Evolutionary conservation across 2,113 vertebrate species (phyloP).

Genomic region (Otis tarda): DNA sequence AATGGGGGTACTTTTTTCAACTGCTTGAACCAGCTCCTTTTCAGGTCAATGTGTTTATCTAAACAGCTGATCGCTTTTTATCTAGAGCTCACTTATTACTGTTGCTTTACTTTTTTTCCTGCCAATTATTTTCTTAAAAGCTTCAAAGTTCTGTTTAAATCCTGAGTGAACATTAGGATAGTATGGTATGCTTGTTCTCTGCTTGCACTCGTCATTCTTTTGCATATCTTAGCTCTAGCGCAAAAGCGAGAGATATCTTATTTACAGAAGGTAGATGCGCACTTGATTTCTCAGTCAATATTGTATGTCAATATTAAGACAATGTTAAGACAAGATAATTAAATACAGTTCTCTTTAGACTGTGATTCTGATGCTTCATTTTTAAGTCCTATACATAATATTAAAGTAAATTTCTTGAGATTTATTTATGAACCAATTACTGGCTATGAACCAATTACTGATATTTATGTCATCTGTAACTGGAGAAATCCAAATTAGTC

Average conservation of each 20-base stretch:
- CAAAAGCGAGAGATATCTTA: background rate
- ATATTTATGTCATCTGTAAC: background rate
- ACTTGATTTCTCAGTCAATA: background rate
- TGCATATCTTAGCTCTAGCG: background rate
- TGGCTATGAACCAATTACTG: background rate
- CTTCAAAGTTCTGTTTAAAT: background rate
- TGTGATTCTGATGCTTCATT: background rate
- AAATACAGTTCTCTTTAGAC: background rate
- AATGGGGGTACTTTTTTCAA: background rate
- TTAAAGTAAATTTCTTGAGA: background rate
- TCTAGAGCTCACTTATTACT: background rate
- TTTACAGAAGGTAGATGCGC: background rate
- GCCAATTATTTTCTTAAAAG: background rate
- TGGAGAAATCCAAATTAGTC: background rate
- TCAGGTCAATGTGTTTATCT: background rate
- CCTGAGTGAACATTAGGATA: background rate
- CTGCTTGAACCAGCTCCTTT: background rate
- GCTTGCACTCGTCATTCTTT: background rate
- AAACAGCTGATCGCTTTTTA: background rate
- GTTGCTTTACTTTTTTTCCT: background rate
- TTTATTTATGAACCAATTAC: background rate
- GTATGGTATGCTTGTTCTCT: background rate
- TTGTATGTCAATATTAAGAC: background rate
- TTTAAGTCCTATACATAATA: background rate
- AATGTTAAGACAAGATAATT: background rate